Evolutionary conservation across 2,113 vertebrate genomes (phyloP), one percentile per base, ranked within the genome.

Genomic region (Dunckerocampus dactyliophorus): DNA sequence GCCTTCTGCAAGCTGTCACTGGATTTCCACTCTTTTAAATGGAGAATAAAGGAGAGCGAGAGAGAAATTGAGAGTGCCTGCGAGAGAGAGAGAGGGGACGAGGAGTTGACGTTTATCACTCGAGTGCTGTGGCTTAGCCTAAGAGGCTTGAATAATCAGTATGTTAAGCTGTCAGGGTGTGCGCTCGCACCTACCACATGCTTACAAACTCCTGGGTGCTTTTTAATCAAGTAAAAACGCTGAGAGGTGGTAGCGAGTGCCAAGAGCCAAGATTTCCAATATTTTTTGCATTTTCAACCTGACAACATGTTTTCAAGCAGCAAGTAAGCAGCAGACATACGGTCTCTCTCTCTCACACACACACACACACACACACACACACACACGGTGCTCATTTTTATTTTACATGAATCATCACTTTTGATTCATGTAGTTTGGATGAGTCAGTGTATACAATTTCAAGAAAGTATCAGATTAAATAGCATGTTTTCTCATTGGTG

Each of bases 61-160:
- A 48, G 63, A 77, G 71, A 72, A 77, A 84, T 54, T 9, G 62
- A 75, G 75, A 51, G 13, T 43, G 39, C 39, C 65, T 57, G 62
- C 57, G 57, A 60, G 55, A 75, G 72, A 75, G 67, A 65, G 64
- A 59, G 47, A 20, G 15, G 39, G 51, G 24, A 15, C 39, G 16
- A 10, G 66, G 73, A 79, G 85, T 71, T 81, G 82, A 86, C 82
- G 81, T 82, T 89, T 80, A 75, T 90, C 88, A 88, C 73, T 80
- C 78, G 71, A 85, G 76, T 82, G 83, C 82, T 73, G 75, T 74
- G 81, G 89, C 89, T 90, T 89, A 90, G 82, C 64, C 72, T 89
- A 89, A 90, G 89, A 91, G 82, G 88, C 88, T 89, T 91, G 86
- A 90, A 89, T 88, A 90, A 89, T 91, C 90, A 89, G 84, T 81